Percentiles rank a stretch among this genome's conserved stretches.
These are phyloP conservation scores for Imbricaverruca yamaguchii DNA, from an alignment of 2,888 invertebrate genomes.

Conservation along the genomic window DNA sequence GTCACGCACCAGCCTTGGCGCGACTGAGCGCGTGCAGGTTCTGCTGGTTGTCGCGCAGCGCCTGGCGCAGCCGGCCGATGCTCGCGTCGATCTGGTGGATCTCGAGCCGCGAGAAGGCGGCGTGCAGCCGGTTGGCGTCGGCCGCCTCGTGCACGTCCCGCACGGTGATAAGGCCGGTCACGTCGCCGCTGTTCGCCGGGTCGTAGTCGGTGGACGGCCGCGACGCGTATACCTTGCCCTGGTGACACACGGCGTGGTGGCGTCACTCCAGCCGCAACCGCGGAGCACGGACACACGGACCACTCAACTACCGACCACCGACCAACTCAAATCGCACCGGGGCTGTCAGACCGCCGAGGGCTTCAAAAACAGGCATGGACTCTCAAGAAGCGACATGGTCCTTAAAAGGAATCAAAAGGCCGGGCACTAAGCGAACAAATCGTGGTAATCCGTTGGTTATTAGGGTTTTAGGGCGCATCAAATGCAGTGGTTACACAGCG, in stretches of 20 bases:
- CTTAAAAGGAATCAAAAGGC: too few species aligned
- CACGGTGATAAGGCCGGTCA: slow-evolving; percentile 46
- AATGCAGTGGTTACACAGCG: too few species aligned
- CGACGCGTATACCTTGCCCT: neutral
- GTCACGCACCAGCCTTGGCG: neutral
- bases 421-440: too few species aligned
- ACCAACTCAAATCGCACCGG: too few species aligned
- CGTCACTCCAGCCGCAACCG: too few species aligned
- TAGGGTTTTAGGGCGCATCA: too few species aligned
- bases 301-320: too few species aligned
- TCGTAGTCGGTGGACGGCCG: neutral
- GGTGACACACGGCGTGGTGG: neutral
- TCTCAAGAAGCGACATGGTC: too few species aligned
- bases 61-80: neutral
- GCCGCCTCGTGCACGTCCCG: slow-evolving; percentile 56
- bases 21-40: neutral
- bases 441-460: too few species aligned
- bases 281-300: too few species aligned
- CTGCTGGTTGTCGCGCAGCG: neutral
- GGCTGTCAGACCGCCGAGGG: too few species aligned
- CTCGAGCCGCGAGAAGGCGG: slow-evolving; percentile 51
- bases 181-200: neutral
- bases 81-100: neutral
- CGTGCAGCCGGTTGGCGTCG: slow-evolving; percentile 61
- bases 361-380: too few species aligned